These are phyloP conservation scores for Diplogasteroides magnus DNA, from an alignment of 1,140 invertebrate genomes.

Conservation along the genomic window DNA sequence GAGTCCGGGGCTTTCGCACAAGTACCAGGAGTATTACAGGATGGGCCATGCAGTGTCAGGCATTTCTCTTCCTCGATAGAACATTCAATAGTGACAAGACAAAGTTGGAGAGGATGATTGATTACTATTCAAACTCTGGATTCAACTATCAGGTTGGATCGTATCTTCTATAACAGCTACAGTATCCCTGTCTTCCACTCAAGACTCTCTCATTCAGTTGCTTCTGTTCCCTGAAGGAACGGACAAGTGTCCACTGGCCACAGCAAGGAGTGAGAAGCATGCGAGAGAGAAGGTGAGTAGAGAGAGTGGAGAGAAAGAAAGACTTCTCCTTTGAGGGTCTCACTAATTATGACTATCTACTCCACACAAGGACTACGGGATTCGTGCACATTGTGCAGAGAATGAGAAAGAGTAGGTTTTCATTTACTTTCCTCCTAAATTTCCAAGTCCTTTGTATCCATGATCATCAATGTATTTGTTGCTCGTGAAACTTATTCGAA, in stretches of 20 bases:
- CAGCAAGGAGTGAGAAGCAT: conserved; percentile 68
- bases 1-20: too few relatives aligned
- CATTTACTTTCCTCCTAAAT: not conserved
- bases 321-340: conserved; percentile 56
- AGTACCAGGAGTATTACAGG: too few relatives aligned
- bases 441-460: not conserved
- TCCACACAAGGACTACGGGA: conserved; percentile 79
- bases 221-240: conserved; percentile 84
- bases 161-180: conserved; percentile 13
- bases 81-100: conserved; percentile 72
- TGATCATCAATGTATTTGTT: conserved; percentile 1
- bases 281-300: conserved; percentile 63
- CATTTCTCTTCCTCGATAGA: conserved; percentile 75
- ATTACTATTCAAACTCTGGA: conserved; percentile 67
- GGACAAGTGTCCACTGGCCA: conserved; percentile 71
- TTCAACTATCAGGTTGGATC: conserved; percentile 59
- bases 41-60: conserved; percentile 81
- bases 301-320: not conserved
- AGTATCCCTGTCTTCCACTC: too few relatives aligned
- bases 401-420: conserved; percentile 63
- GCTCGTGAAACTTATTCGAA: not conserved
- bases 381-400: conserved; percentile 69
- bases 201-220: conserved; percentile 57
- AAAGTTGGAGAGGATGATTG: conserved; percentile 66
- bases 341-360: conserved; percentile 67